Evolutionary conservation across 2,113 vertebrate genomes (phyloP).

Genomic region (Edolisoma coerulescens): DNA sequence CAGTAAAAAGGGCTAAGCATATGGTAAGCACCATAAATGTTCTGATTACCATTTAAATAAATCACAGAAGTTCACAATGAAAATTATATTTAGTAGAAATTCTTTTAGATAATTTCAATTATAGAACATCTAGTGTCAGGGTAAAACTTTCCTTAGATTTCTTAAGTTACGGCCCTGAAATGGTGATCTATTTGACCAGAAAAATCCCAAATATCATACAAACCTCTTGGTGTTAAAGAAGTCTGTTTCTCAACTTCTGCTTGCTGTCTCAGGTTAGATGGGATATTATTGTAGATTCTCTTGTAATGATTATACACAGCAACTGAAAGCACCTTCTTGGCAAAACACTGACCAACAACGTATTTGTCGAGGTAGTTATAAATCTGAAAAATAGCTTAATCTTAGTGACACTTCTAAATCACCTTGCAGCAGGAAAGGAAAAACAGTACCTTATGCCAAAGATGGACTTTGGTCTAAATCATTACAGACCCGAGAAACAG

Average conservation of each 20-base stretch:
- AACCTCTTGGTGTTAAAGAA: constrained; percentile 92
- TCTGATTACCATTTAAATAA: neutral
- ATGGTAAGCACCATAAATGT: neutral
- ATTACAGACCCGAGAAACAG: neutral
- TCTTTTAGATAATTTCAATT: neutral
- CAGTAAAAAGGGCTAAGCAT: neutral
- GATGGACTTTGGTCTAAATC: neutral
- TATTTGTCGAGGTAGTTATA: constrained; percentile 98
- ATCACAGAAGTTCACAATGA: neutral
- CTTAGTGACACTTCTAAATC: neutral
- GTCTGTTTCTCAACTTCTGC: constrained; percentile 91
- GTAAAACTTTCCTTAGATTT: neutral
- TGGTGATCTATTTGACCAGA: neutral
- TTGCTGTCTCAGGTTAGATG: constrained; percentile 86
- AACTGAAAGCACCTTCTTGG: constrained; percentile 97
- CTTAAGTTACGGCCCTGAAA: neutral
- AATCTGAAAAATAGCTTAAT: constrained; percentile 79
- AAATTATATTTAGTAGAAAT: neutral
- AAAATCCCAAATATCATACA: constrained; percentile 47
- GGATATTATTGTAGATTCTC: constrained; percentile 97
- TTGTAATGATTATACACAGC: constrained; percentile 99
- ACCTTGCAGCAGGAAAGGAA: neutral
- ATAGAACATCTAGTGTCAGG: neutral
- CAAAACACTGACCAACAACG: constrained; percentile 95
- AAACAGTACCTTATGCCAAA: neutral